Evolutionary conservation across 2,888 invertebrate genomes (phyloP), one percentile per base, ranked within the genome.

Genomic region (Stenichneumon culpator): DNA sequence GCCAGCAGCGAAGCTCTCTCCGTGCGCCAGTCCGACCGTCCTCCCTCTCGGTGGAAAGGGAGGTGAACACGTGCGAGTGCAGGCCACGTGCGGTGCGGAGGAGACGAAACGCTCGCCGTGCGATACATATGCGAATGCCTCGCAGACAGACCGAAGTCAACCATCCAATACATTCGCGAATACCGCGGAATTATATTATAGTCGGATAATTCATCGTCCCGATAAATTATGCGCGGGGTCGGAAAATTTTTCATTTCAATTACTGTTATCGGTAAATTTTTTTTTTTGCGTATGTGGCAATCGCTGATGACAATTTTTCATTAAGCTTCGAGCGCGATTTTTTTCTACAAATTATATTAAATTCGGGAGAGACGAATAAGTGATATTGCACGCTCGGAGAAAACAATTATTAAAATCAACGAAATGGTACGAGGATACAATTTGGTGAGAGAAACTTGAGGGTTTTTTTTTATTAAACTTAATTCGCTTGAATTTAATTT

Each of bases 21-120:
- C 32, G 44, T 65, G 74, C 79, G 79, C 69, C 67, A 68, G 57
- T 73, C 83, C 57, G 32, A 60, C 57, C 70, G 60, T 63, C 70
- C 70, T 73, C 65, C 63, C 74, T 74, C 63, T n/a, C 65, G 79
- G 39, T 63, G 69, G 79, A 63, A 70, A 74, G 79, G 79, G 74
- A 83, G 47, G 63, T 19, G 74, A 68, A 83, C 83, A 79, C 79
- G 83, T 79, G 79, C 79, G 79, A 75, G 69, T 75, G 69, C 60
- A 36, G 11, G 74, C 83, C 83, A 83, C 83, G 83, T 83, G 83
- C 83, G 70, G 60, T 52, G 39, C 74, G 63, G 50, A 44, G 50
- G 52, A 54, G 63, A 70, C 69, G 52, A 73, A 69, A 50, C 39
- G 54, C 52, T 54, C 50, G 11, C 54, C 70, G 9, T 19, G 22